Percentiles rank a stretch among this genome's conserved stretches.
These are phyloP conservation scores for Drosophila birchii DNA, from an alignment of 2,888 invertebrate genomes.

Conservation along the genomic window DNA sequence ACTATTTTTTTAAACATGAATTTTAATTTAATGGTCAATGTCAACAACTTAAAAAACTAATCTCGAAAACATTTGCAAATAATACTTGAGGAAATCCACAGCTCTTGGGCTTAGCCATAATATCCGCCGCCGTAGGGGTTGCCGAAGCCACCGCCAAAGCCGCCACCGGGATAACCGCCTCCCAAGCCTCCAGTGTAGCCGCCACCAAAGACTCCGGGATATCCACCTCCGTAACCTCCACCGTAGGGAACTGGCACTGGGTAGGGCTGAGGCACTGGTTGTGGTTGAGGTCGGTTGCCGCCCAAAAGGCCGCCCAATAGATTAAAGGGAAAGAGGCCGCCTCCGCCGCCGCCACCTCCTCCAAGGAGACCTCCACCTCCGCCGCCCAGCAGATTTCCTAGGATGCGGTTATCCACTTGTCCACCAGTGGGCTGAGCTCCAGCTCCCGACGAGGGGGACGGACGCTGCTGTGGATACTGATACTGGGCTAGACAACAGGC, in stretches of 20 bases:
- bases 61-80: slow-evolving; percentile 3
- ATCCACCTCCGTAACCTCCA: slow-evolving; percentile 43
- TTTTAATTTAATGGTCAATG: slow-evolving; percentile 53
- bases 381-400: slow-evolving; percentile 63
- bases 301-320: slow-evolving; percentile 50
- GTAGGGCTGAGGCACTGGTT: slow-evolving; percentile 37
- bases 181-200: slow-evolving; percentile 15
- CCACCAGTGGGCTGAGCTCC: slow-evolving; percentile 40
- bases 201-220: slow-evolving; percentile 44
- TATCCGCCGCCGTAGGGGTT: slow-evolving; percentile 46
- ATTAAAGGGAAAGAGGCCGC: slow-evolving; percentile 45
- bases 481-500: slow-evolving; percentile 62
- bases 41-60: slow-evolving; percentile 15
- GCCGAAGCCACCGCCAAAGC: slow-evolving; percentile 34
- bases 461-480: slow-evolving; percentile 54
- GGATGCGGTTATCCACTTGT: slow-evolving; percentile 61
- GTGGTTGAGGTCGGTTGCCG: slow-evolving; percentile 41
- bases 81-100: slow-evolving; percentile 20
- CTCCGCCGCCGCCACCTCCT: slow-evolving; percentile 56
- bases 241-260: slow-evolving; percentile 51
- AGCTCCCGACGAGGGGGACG: slow-evolving; percentile 25
- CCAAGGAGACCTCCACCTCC: slow-evolving; percentile 55
- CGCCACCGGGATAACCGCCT: slow-evolving; percentile 31
- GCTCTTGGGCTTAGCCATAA: slow-evolving; percentile 15
- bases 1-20: slow-evolving; percentile 17